Evolutionary conservation across 2,888 invertebrate species (phyloP), one percentile per base, ranked within the genome.

Genomic region (Gymnosoma rotundatum): DNA sequence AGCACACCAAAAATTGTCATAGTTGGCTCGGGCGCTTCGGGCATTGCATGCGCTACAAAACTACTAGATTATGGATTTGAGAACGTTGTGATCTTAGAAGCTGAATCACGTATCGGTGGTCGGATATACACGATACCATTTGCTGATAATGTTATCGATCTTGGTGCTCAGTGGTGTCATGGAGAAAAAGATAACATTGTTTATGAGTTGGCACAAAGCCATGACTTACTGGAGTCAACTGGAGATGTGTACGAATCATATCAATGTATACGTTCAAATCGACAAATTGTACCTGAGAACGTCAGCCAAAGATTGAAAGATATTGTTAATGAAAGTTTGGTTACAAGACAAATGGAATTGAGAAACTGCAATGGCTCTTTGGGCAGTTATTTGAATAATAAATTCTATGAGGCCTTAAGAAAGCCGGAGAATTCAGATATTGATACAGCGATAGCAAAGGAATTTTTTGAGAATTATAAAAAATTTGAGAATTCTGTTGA

Each of bases 61-160:
- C 89, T 94, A 5, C 83, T 93, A 21, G 92, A 93, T 58, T 90
- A 90, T 74, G 93, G 93, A 21, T 91, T 93, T 74, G 89, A 90
- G 58, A 91, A 93, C 87, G 93, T 95, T 5, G 88, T 94, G 25
- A 93, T 95, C 0, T 88, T 95, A 48, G 95, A 95, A 90, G 95
- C 94, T 0, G 94, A 94, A 85, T 91, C 93, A 72, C 93, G 95
- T 20, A 93, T 95, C 64, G 95, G 95, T 0, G 95, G 95, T 0
- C 93, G 95, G 76, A 93, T 95, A 82, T 88, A 92, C 63, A 93
- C 94, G 0, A 92, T 93, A 16, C 91, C 92, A 1, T 94, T 93
- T 86, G 94, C 93, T 1, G 93, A 93, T 1, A 93, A 93, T 84
- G 91, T 94, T 10, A 90, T 92, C 9, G 92, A 92, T 86, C 81